Base-by-base conservation (phyloP, 1,140 invertebrate genomes). In the Tetragnatha versicolor region DNA sequence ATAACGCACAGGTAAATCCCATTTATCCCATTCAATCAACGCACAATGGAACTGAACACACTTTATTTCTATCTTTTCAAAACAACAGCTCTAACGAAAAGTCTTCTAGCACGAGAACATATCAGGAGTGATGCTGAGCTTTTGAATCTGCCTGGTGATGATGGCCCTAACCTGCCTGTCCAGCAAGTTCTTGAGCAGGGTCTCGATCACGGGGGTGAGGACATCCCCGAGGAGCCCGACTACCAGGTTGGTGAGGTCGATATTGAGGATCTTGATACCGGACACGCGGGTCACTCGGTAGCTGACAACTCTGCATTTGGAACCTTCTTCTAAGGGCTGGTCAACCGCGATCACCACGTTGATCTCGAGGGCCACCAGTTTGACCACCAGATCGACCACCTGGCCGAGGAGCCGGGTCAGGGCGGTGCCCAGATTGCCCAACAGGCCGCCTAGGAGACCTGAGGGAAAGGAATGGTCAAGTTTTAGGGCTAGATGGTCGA, bases 371-470 rank as follows among this genome's bases (percentile, higher is more conserved):
- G 29, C 55, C 0, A 75, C 27, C 6, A 75, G 37, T 9, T 49
- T 75, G 3, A 75, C 31, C 27, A 75, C 6, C 27, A 75, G n/a
- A 27, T 75, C 63, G 27, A 75, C 70, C 0, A 75, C 55, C 6
- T 75, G 20, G 3, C 55, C 70, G 55, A 75, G 12, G 2, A 75
- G 55, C 4, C 70, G 51, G 3, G 70, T 22, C 7, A 75, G 39
- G n/a, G 1, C 25, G n/a, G 17, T 49, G 5, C 72, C 72, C 0
- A 75, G 22, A 31, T 61, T 33, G 0, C 72, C 72, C 6, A 75
- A n/a, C 9, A 75, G 55, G 6, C 72, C 72, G 0, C 72, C 72
- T 1, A 75, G 53, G 10, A 75, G 39, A 39, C 39, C 72, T 75
- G 20, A 45, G 20, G 51, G 10, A 42, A 42, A 45, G 14, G 9